Percentiles rank a stretch among this genome's conserved stretches.
phyloP scores from a whole-genome alignment of 2,888 invertebrate genomes.

The Ophion obscuratus region DNA sequence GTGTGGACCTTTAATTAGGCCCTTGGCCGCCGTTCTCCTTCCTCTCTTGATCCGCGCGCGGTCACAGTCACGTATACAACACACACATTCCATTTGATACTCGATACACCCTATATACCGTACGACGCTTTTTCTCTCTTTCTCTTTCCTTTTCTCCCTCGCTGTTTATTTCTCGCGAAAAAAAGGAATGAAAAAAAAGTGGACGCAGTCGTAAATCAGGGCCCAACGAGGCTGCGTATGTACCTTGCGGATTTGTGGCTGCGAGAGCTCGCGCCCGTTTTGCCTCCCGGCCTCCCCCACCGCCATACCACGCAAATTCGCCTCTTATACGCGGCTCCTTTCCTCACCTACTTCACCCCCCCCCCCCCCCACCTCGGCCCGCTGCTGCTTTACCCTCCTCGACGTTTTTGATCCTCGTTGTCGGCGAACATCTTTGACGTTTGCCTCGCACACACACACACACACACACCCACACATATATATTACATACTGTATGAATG shows the following conservation, averaged over 20 bases:
- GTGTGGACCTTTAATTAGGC: constrained; percentile 79
- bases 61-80: constrained; percentile 63
- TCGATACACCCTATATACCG: constrained; percentile 73
- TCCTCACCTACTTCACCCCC: constrained; percentile 23
- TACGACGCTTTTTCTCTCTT: constrained; percentile 59
- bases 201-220: constrained; percentile 78
- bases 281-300: constrained; percentile 50
- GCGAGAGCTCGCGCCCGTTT: constrained; percentile 35
- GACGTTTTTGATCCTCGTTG: constrained; percentile 39
- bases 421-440: constrained; percentile 68
- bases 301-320: constrained; percentile 47
- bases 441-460: constrained; percentile 41
- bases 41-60: constrained; percentile 40
- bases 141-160: constrained; percentile 8
- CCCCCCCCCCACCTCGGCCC: constrained; percentile 18
- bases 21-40: constrained; percentile 74
- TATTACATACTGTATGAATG: neutral
- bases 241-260: constrained; percentile 39
- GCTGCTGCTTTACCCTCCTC: constrained; percentile 46
- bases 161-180: constrained; percentile 32
- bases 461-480: constrained; percentile 32
- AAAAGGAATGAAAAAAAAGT: constrained; percentile 63
- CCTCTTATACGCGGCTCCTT: constrained; percentile 38
- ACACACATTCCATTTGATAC: constrained; percentile 72
- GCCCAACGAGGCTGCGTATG: constrained; percentile 74